Base-by-base conservation (phyloP, 2,888 invertebrate genomes). In the Meloe dianella region DNA sequence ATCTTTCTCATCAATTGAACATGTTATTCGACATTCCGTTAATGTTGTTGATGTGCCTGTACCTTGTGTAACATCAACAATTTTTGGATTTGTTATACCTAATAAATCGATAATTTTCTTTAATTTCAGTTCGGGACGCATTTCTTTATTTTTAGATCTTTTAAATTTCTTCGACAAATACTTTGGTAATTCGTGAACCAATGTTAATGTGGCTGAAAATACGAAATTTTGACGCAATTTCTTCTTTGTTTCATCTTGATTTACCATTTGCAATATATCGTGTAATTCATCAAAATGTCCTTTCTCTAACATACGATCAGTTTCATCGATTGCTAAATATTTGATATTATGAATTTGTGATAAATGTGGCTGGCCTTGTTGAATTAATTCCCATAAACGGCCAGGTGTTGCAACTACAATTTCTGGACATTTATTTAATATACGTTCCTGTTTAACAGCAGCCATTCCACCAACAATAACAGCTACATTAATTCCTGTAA, bases 331-430 rank as follows among this genome's bases (percentile, higher is more conserved):
- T 0, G 96, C 97, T 70, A 99, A 85, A 83, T 91, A 95, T 79
- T 87, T 90, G 57, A 94, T 89, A 61, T 89, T 85, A 69, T 90
- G 85, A 17, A 95, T 81, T 80, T 93, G 90, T 69, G 88, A 89
- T 32, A 95, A 84, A 85, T 95, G 94, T 7, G 87, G 83, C 79
- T 94, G 91, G 0, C 93, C 95, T 79, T 91, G 89, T 69, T 90
- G 87, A 54, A 96, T 87, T 14, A 99, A 86, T 84, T 98, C 97
- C 98, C 98, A 99, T 30, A 99, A 86, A 12, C 99, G 86, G 0
- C 99, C 99, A 0, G 99, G 98, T 0, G 99, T 99, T 0, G 96
- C 98, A 38, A 99, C 95, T 0, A 99, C 92, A 69, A 99, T 91
- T 83, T 99, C 96, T 0, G 99, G 98, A 27, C 90, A 89, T 67